These are phyloP conservation scores for Gymnocephalus cernua DNA, from an alignment of 2,113 vertebrate species.

Conservation along the genomic window DNA sequence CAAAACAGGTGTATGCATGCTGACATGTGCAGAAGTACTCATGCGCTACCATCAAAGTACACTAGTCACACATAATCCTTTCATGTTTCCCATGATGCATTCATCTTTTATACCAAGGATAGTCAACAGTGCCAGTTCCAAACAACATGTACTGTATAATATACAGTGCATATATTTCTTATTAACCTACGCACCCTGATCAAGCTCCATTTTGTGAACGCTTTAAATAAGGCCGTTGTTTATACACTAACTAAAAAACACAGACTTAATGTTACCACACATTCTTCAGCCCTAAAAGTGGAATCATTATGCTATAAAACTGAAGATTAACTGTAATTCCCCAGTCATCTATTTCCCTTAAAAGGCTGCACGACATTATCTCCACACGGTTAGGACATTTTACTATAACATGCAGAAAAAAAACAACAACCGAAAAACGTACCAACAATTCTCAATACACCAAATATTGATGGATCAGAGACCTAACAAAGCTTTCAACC, in stretches of 20 bases:
- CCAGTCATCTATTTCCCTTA: constrained; percentile 12
- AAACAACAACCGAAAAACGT: neutral
- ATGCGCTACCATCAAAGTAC: constrained; percentile 3
- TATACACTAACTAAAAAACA: neutral
- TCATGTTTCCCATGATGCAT: neutral
- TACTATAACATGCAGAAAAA: constrained; percentile 1
- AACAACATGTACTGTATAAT: neutral
- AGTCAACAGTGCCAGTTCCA: neutral
- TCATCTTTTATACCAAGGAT: neutral
- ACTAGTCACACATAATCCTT: neutral
- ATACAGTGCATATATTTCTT: neutral
- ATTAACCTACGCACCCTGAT: neutral
- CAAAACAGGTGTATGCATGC: neutral
- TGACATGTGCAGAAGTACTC: neutral
- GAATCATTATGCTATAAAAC: constrained; percentile 38
- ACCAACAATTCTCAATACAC: neutral
- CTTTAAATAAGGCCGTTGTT: neutral
- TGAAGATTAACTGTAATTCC: constrained; percentile 39
- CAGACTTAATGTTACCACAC: constrained; percentile 2
- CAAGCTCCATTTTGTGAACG: neutral
- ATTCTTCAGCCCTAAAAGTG: constrained; percentile 27
- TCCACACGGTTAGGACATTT: constrained; percentile 17
- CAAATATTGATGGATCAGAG: constrained; percentile 13
- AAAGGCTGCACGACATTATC: constrained; percentile 17
- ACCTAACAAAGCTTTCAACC: constrained; percentile 11